Base-by-base conservation (phyloP, 2,888 invertebrate genomes). In the Leptogaster cylindrica region DNA sequence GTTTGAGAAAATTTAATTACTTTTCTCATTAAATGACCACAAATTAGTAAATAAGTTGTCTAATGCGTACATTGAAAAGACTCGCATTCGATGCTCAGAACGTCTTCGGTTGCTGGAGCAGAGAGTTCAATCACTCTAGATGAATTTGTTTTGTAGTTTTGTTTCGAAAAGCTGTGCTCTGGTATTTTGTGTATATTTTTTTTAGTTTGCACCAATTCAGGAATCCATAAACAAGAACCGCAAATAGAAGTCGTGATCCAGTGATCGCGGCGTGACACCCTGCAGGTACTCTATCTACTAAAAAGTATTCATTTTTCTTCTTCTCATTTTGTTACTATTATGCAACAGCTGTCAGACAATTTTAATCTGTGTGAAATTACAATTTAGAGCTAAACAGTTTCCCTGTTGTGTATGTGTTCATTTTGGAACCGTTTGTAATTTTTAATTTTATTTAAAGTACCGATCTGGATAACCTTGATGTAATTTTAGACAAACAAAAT, bases 351-450 rank as follows among this genome's bases (percentile, higher is more conserved):
- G 55, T 55, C 55, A 55, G 55, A 55, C 36, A 55, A 55, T 55
- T 55, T 55, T 55, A 55, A 55, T 55, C 55, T 55, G 55, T 55
- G 55, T 55, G 55, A 55, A 55, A 55, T 55, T 55, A 55, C 55
- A 39, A n/a, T 55, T 55, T 36, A 55, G 23, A 36, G 39, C 23
- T 39, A 31, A 33, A 31, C 31, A 55, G 20, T 55, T 36, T n/a
- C n/a, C n/a, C n/a, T n/a, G n/a, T 46, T 25, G 46, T 46, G 6
- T 46, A 46, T 23, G 55, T 55, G 36, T 33, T 55, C 36, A 36
- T 55, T 55, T 55, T 23, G 5, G 7, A 36, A 36, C 39, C 39
- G 20, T 6, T 36, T 31, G 52, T 55, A 12, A 36, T 36, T 55
- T n/a, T n/a, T 36, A 16, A 36, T 23, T 55, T 36, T 55, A 55